Evolutionary conservation across 2,888 invertebrate species (phyloP).

Genomic region (Phytoseiulus persimilis): DNA sequence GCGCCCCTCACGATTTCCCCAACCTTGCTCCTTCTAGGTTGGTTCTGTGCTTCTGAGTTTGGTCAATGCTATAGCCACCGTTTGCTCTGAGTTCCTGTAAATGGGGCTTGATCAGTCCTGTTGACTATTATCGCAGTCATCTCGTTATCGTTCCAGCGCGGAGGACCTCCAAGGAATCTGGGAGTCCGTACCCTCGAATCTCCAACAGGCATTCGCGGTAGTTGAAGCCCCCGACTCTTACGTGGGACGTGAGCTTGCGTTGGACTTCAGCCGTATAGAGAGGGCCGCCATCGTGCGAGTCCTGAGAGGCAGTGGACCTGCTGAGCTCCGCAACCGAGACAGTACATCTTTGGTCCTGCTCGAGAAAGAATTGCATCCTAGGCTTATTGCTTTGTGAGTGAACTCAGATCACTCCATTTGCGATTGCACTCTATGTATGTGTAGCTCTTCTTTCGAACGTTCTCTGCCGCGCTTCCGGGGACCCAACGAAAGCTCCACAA

Average conservation of each 20-base stretch:
- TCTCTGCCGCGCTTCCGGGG: no score
- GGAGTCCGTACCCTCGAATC: not conserved
- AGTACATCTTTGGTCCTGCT: not conserved
- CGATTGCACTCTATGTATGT: no score
- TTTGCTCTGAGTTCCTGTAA: no score
- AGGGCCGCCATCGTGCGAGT: not conserved
- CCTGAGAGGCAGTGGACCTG: constrained; percentile 28
- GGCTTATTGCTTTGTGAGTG: not conserved
- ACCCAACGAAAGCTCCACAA: not conserved
- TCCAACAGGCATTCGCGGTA: not conserved
- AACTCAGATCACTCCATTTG: not conserved
- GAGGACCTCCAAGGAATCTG: not conserved
- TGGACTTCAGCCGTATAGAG: constrained; percentile 9
- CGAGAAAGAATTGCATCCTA: constrained; percentile 13
- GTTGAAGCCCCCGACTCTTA: not conserved
- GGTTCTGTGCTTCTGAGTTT: no score
- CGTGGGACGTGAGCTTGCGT: not conserved
- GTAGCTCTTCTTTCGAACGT: no score
- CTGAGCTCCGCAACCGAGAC: not conserved
- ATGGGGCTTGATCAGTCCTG: no score
- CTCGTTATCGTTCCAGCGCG: not conserved
- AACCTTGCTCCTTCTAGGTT: not conserved
- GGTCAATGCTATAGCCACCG: no score
- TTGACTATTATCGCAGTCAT: no score
- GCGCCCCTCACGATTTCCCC: not conserved